A percentile compares a stretch with the other conserved stretches of the same genome.
Evolutionary conservation across 1,140 invertebrate genomes (phyloP).

Genomic region (Halyomorpha halys): DNA sequence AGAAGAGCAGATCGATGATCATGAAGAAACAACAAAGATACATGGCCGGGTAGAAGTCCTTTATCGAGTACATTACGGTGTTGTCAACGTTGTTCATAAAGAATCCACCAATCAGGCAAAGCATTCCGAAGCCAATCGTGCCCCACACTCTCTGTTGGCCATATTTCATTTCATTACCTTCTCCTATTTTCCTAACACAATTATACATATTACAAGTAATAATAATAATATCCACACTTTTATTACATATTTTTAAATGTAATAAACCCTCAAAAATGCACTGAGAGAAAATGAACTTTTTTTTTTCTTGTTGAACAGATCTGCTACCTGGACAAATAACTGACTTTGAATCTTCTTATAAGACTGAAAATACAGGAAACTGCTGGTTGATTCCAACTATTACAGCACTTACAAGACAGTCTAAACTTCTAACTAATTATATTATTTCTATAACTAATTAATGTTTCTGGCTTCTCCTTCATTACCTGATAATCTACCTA

Average conservation of each 20-base stretch:
- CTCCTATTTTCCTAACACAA: constrained; percentile 36
- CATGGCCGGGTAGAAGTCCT: constrained; percentile 59
- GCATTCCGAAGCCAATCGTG: constrained; percentile 59
- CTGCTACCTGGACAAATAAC: no score
- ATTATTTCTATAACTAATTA: no score
- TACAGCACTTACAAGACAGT: no score
- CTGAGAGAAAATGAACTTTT: neutral
- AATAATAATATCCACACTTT: neutral
- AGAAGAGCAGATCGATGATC: constrained; percentile 39
- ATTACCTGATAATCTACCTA: no score
- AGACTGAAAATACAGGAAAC: no score
- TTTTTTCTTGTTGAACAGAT: no score
- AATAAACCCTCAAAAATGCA: neutral
- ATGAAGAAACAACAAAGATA: constrained; percentile 50
- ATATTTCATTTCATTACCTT: constrained; percentile 51
- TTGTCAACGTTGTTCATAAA: constrained; percentile 43
- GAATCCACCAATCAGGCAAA: constrained; percentile 55
- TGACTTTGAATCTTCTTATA: no score
- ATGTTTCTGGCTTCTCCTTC: no score
- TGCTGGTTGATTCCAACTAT: no score
- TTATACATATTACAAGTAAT: neutral
- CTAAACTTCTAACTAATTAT: no score
- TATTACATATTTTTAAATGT: neutral
- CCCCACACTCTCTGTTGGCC: constrained; percentile 69
- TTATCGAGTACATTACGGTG: constrained; percentile 41